These are phyloP conservation scores for Hypsopygia costalis DNA, from an alignment of 2,888 invertebrate species.

Conservation along the genomic window DNA sequence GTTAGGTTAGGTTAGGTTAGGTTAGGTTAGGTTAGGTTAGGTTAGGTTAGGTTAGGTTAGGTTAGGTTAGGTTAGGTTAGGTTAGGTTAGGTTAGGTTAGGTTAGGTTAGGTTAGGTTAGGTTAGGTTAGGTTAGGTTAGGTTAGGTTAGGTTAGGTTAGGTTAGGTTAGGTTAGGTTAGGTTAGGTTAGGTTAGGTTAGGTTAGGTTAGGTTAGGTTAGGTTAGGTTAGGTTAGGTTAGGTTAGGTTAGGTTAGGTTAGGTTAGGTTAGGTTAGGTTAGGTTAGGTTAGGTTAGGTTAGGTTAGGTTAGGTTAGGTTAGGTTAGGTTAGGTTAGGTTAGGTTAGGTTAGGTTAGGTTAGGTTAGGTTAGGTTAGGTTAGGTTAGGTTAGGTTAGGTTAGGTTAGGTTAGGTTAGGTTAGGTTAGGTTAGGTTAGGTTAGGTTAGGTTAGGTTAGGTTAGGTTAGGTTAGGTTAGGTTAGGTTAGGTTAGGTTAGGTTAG, in stretches of 20 bases:
- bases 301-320: not conserved
- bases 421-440: not conserved
- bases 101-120: not conserved
- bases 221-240: not conserved
- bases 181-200: not conserved
- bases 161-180: not conserved
- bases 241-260: not conserved
- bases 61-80: not conserved
- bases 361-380: not conserved
- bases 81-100: not conserved
- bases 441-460: not conserved
- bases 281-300: not conserved
- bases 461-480: not conserved
- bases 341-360: not conserved
- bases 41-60: not conserved
- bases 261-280: not conserved
- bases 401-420: not conserved
- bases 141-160: not conserved
- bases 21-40: not conserved
- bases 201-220: not conserved
- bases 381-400: not conserved
- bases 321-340: not conserved
- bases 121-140: not conserved
- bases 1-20: constrained; percentile 4
- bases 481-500: not conserved